Base-by-base conservation (phyloP, 2,113 vertebrate genomes). In the Cercopithecus mona region DNA sequence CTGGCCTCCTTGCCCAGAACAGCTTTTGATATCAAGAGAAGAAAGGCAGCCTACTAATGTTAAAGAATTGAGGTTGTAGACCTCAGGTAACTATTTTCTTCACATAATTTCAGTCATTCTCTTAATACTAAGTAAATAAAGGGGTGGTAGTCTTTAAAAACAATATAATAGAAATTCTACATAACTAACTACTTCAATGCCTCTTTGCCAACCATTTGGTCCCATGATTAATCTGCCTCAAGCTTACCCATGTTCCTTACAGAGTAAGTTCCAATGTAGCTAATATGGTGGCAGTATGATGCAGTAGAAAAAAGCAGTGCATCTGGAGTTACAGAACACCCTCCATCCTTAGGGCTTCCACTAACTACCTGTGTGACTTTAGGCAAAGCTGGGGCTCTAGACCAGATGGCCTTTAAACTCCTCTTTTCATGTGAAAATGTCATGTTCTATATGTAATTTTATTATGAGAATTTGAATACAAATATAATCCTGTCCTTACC, bases 11-110 rank as follows among this genome's bases (percentile, higher is more conserved):
- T 93, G 6, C 32, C 13, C 18, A 68, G 87, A 94, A 83, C 16
- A 84, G 16, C 27, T 78, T 17, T 90, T 93, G 50, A 48, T 93
- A 52, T 48, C 48, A 83, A 84, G 30, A 90, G 50, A 93, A 64
- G 16, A 75, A 80, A 57, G 48, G 27, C 83, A 2, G 1, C 38
- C 32, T 81, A 48, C 17, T 52, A 80, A 35, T 8, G 8, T 79
- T 88, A 93, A 84, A 93, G 78, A 55, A 12, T 20, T 76, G 59
- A 96, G n/a, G 87, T 95, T 64, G 78, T 50, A 88, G 32, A 76
- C 55, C 27, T 57, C 38, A 88, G 76, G 5, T 50, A 83, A 90
- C 22, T 75, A 68, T 91, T 97, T 88, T 85, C 5, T 35, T 86
- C 40, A 72, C 27, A n/a, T n/a, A 86, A 82, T 78, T 85, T 93